Evolutionary conservation across 2,888 invertebrate genomes (phyloP), one percentile per base, ranked within the genome.

Genomic region (Melangyna quadrimaculata): DNA sequence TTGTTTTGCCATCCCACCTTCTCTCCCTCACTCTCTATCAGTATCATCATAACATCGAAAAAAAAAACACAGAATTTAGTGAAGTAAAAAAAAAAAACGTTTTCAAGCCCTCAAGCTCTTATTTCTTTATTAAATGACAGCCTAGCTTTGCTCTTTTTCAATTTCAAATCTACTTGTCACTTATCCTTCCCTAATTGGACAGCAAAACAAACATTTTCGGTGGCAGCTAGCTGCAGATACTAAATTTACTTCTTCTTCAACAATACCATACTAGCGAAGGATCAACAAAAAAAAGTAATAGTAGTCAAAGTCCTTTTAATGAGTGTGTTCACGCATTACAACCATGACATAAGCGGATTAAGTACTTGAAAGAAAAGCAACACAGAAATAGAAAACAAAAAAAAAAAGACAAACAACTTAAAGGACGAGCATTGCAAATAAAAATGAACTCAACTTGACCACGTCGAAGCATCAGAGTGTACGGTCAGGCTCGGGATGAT

Each of bases 331-430:
- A 86, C 80, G 86, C 80, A 77, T 80, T 86, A 86, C 72, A 80
- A 75, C 86, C 81, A 73, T 86, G 86, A 86, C 86, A 81, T 86
- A 86, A 86, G 86, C 86, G 81, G 86, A 81, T 86, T 86, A 81
- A 48, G 69, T 70, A 69, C 63, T 73, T 65, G 77, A 73, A 24
- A 69, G 37, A 35, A 69, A 48, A 32, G 61, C 43, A 61, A 69
- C 10, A 40, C 7, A 63, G 45, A 24, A 59, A 4, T 22, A 61
- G 5, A 12, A 43, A 10, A n/a, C 59, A 72, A 29, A 61, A 71
- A 48, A 63, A 57, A 63, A n/a, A 43, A 63, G 43, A 55, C 69
- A 43, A 43, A 53, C 73, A 48, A 48, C 78, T 51, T 40, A 19
- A 63, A 45, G 29, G 27, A 59, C 53, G 22, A 51, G 57, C 22